These are phyloP conservation scores for Tetropium fuscum DNA, from an alignment of 2,888 invertebrate species.

Conservation along the genomic window DNA sequence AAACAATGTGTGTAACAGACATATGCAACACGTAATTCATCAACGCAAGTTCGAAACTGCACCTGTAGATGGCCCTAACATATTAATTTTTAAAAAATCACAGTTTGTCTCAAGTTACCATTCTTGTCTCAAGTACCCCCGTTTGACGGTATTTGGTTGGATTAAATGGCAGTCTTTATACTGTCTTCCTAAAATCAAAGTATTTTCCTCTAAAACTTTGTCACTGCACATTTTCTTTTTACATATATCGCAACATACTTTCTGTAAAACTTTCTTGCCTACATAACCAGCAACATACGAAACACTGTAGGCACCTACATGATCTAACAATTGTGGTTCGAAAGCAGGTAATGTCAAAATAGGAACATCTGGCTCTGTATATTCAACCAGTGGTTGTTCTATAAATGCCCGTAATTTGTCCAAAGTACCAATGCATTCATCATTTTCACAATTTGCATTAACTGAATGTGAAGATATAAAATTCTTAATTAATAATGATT, in stretches of 20 bases:
- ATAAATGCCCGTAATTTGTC: constrained; percentile 25
- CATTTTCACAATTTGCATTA: background rate
- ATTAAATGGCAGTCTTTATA: background rate
- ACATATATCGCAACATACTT: background rate
- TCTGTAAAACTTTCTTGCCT: constrained; percentile 10
- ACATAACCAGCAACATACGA: constrained; percentile 22
- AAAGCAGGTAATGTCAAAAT: background rate
- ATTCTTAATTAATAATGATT: background rate
- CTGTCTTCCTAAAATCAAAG: constrained; percentile 6
- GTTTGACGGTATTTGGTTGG: no score
- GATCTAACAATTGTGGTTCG: no score
- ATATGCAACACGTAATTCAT: no score
- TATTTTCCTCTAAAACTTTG: background rate
- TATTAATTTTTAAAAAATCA: no score
- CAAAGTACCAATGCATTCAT: constrained; percentile 12
- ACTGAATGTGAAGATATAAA: background rate
- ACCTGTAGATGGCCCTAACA: no score
- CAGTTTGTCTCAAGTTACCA: no score
- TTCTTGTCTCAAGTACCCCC: no score
- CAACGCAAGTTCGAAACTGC: no score
- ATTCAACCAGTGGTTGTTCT: background rate
- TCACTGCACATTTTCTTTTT: background rate
- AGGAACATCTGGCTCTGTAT: background rate
- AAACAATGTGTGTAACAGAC: no score
- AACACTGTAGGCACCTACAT: background rate